phyloP scores from a whole-genome alignment of 1,140 invertebrate genomes.

The Listronotus bonariensis region DNA sequence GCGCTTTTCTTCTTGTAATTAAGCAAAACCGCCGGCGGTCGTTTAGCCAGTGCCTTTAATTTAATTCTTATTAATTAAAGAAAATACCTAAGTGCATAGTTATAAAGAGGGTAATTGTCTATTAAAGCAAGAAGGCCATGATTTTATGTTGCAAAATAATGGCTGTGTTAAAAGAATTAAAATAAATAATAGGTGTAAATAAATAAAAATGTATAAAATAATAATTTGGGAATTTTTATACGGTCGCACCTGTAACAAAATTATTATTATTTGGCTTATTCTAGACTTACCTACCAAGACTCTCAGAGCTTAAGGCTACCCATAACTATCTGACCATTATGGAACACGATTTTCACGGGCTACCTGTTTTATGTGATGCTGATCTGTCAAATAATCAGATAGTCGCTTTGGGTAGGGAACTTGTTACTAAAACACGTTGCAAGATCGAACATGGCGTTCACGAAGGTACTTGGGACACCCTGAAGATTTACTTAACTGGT shows the following conservation, averaged over 20 bases:
- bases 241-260: not conserved
- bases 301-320: constrained; percentile 75
- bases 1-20: too few relatives aligned
- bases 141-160: too few relatives aligned
- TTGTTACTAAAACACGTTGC: constrained; percentile 78
- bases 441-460: constrained; percentile 62
- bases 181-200: too few relatives aligned
- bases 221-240: constrained; percentile 4
- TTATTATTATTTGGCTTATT: constrained; percentile 49
- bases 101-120: too few relatives aligned
- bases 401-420: constrained; percentile 67
- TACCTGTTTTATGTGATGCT: constrained; percentile 75
- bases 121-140: too few relatives aligned
- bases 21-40: too few relatives aligned
- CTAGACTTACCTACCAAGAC: constrained; percentile 74
- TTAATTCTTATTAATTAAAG: too few relatives aligned
- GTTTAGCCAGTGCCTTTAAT: too few relatives aligned
- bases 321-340: constrained; percentile 73
- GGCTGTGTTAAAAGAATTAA: too few relatives aligned
- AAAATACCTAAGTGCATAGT: too few relatives aligned
- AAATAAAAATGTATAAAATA: too few relatives aligned
- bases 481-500: constrained; percentile 82
- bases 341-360: constrained; percentile 77
- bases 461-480: constrained; percentile 69
- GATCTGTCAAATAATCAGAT: constrained; percentile 79